These are phyloP conservation scores for Nebria brevicollis DNA, from an alignment of 2,888 invertebrate species.

Conservation along the genomic window DNA sequence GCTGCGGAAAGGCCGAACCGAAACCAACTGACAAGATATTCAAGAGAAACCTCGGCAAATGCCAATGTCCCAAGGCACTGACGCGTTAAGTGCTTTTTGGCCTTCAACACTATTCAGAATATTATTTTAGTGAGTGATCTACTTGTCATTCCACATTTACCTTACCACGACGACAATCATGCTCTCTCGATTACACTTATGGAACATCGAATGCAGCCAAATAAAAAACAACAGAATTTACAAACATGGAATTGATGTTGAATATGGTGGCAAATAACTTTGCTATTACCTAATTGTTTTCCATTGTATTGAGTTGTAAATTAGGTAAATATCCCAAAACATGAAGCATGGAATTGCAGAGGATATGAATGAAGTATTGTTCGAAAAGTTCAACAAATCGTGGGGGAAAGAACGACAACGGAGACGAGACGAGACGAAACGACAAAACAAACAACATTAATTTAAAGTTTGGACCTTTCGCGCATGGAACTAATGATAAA, in stretches of 20 bases:
- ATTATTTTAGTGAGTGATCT: too few species aligned
- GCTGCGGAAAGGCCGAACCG: not conserved
- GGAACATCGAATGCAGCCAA: too few species aligned
- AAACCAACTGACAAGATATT: constrained; percentile 30
- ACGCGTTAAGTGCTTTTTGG: too few species aligned
- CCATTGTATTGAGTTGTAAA: not conserved
- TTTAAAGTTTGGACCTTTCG: constrained; percentile 28
- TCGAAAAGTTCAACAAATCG: not conserved
- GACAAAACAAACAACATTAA: constrained; percentile 35
- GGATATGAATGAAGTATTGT: not conserved
- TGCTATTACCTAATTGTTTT: not conserved
- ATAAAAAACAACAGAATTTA: too few species aligned
- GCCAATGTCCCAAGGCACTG: constrained; percentile 10
- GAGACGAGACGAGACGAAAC: not conserved
- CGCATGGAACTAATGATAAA: constrained; percentile 41
- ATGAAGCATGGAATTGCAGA: not conserved
- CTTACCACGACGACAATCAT: too few species aligned
- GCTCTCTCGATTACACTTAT: too few species aligned
- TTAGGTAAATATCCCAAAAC: not conserved
- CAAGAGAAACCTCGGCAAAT: constrained; percentile 16
- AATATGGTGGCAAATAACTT: not conserved
- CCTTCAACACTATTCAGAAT: too few species aligned
- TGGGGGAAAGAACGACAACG: not conserved
- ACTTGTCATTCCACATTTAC: too few species aligned
- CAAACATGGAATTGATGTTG: not conserved